Evolutionary conservation across 2,797 vertebrate species (phyloP), one percentile per base, ranked within the genome.

Genomic region (Myotis vivesi): DNA sequence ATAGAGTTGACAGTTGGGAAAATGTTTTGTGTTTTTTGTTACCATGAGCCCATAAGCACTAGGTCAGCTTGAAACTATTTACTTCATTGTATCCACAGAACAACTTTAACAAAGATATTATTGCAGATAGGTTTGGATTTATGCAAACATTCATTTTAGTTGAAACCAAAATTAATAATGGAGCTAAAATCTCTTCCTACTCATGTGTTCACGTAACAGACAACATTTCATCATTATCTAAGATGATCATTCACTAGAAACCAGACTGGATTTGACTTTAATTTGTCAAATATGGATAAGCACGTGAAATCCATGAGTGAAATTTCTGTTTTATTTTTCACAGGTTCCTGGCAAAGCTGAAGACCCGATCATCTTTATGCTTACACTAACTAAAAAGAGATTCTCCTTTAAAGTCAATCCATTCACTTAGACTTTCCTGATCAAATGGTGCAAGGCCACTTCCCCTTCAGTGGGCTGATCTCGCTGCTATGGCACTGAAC

Each of bases 11-110:
- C 64, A 75, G 17, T 16, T 84, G 28, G 19, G 25, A 96, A 28
- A 91, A 64, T 72, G 49, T 89, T 92, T 92, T 66, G 38, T 87
- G 46, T 92, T 83, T 87, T 87, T 85, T 80, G 87, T 95, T 93
- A 92, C 94, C 49, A 68, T 79, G 75, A 95, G 49, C 69, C 87
- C 49, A 80, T 5, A 91, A 81, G 36, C 28, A 93, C 69, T 75
- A 72, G 44, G 36, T 96, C 95, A 97, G 46, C 86, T 97, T 76
- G 46, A 97, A 95, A 86, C 76, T 81, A 95, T 92, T 83, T 86
- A 88, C 49, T 95, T 88, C 57, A 80, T n/a, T 94, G n/a, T 86
- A 68, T 66, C 66, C 89, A 94, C 23, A 91, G 71, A 89, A 95
- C 30, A 95, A 91, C 59, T 33, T 91, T 80, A 83, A 93, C 28